Conservation (phyloP, 2,113 vertebrate species). For the Turnix velox region DNA sequence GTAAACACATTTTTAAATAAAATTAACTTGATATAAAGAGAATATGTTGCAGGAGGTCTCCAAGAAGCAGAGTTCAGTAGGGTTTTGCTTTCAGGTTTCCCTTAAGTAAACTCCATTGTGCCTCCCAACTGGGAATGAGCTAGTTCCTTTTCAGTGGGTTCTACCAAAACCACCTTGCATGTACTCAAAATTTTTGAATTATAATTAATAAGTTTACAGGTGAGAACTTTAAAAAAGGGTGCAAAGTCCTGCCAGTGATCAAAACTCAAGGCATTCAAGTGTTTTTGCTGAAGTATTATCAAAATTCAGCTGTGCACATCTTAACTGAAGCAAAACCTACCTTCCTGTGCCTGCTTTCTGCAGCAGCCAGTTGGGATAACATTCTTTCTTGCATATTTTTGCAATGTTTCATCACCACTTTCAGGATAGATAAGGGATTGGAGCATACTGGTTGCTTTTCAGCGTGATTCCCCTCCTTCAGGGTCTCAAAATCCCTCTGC, state of each 20-base stretch:
- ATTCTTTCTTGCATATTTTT: constrained; percentile 96
- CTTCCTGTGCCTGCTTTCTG: constrained; percentile 90
- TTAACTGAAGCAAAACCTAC: constrained; percentile 60
- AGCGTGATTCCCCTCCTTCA: constrained; percentile 76
- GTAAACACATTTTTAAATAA: not conserved
- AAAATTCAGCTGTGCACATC: not conserved
- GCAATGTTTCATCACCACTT: constrained; percentile 93
- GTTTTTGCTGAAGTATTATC: not conserved
- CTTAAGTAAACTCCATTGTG: too few species aligned
- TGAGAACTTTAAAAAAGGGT: not conserved
- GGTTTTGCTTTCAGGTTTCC: not conserved
- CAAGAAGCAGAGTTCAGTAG: not conserved
- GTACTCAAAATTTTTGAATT: not conserved
- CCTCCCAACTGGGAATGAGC: not conserved
- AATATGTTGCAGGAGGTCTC: not conserved
- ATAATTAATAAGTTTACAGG: not conserved
- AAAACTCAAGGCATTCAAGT: not conserved
- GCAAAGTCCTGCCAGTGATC: not conserved
- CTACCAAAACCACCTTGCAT: not conserved
- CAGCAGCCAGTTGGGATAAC: constrained; percentile 91
- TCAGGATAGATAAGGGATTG: constrained; percentile 88
- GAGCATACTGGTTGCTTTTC: constrained; percentile 79
- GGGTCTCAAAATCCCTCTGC: constrained; percentile 88
- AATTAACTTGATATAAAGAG: not conserved
- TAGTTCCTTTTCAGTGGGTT: not conserved